Conservation (phyloP, 2,113 vertebrate genomes). For the Equus quagga region DNA sequence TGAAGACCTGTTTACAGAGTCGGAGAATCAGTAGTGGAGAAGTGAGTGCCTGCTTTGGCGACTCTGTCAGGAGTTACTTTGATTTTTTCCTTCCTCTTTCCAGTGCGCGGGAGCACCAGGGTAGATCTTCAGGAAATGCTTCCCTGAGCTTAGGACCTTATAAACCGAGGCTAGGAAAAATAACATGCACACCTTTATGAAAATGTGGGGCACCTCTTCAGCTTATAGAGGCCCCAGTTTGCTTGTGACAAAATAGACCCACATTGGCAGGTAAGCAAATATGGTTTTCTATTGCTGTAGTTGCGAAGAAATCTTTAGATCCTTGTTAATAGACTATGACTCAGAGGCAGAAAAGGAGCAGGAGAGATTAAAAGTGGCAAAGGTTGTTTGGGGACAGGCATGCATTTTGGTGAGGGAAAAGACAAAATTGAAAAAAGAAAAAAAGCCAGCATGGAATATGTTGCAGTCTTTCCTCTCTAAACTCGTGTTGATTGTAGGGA, state of each 20-base stretch:
- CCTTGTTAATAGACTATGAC: not conserved
- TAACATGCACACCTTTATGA: not conserved
- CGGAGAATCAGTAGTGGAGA: not conserved
- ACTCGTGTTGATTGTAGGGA: not conserved
- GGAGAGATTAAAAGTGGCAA: not conserved
- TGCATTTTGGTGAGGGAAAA: not conserved
- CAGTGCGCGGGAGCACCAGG: not conserved
- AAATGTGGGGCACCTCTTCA: not conserved
- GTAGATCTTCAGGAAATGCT: not conserved
- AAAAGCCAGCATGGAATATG: not conserved
- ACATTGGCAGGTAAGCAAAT: not conserved
- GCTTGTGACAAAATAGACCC: not conserved
- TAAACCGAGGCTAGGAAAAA: not conserved
- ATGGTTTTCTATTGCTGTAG: not conserved
- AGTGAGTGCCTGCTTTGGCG: not conserved
- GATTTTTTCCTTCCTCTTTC: not conserved
- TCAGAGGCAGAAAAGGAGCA: not conserved
- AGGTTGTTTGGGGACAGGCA: not conserved
- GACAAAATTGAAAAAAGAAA: not conserved
- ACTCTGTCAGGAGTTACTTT: not conserved
- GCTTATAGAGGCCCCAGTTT: not conserved
- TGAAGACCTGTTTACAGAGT: not conserved
- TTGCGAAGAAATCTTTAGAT: conserved; percentile 6
- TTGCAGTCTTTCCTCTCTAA: not conserved
- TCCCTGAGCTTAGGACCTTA: not conserved